Conservation (phyloP, 2,113 vertebrate genomes). For the Tragelaphus scriptus region DNA sequence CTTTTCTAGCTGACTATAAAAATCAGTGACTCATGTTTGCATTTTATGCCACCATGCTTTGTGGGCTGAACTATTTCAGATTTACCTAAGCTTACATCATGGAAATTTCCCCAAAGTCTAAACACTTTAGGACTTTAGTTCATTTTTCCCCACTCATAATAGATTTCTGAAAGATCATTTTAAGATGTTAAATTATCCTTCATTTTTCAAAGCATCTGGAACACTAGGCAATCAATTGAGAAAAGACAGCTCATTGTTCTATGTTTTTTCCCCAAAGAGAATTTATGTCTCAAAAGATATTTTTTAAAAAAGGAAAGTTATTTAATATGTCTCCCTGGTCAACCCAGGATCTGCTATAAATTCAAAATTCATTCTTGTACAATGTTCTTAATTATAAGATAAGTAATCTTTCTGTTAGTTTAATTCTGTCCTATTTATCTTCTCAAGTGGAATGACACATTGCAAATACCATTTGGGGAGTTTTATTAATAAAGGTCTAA, state of each 20-base stretch:
- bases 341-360: conserved; percentile 45
- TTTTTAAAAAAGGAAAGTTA: conserved; percentile 51
- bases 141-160: neutral
- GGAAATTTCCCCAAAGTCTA: conserved; percentile 33
- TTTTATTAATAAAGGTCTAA: conserved; percentile 65
- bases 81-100: conserved; percentile 19
- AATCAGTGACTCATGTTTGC: neutral
- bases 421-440: conserved; percentile 59
- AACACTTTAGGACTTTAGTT: neutral
- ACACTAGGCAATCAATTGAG: conserved; percentile 12
- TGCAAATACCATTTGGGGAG: conserved; percentile 55
- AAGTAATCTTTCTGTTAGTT: conserved; percentile 61
- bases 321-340: conserved; percentile 43
- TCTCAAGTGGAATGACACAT: conserved; percentile 55
- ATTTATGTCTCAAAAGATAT: conserved; percentile 62
- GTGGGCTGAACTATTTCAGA: neutral
- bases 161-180: conserved; percentile 26
- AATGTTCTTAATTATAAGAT: conserved; percentile 64
- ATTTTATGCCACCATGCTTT: neutral
- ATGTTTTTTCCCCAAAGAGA: conserved; percentile 38
- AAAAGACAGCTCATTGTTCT: conserved; percentile 61
- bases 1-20: neutral
- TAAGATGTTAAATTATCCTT: conserved; percentile 55
- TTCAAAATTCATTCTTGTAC: conserved; percentile 55
- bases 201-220: conserved; percentile 54